Base-by-base conservation (phyloP, 2,797 vertebrate genomes). In the Coracias cyanogaster region DNA sequence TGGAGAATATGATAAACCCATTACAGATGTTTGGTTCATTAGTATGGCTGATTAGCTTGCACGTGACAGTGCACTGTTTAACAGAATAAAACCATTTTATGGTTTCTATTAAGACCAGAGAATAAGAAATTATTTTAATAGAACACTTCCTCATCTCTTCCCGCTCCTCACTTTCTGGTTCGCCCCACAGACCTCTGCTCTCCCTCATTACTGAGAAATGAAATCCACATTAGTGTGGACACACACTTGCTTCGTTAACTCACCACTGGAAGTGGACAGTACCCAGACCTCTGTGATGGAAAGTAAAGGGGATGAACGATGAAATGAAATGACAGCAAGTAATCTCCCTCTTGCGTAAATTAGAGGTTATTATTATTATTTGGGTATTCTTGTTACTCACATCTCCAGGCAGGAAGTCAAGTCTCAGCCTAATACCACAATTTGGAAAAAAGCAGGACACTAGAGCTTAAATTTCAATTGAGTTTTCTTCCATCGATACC, bases 1-100 rank as follows among this genome's bases (percentile, higher is more conserved):
- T 81, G 82, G 85, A 96, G 93, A 85, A 43, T 70, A 51, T 2
- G 65, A 93, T 76, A 84, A 96, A 94, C 82, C 58, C 73, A 88
- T 29, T 52, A 35, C 84, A 94, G 93, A 94, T 82, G 89, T 70
- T 96, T 95, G 93, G 79, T 57, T 94, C 78, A 88, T 96, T 83
- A 94, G 70, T n/a, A 49, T 28, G 51, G 86, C 89, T 95, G 95
- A 97, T 96, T 89, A 96, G 74, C 24, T 61, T 84, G 86, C 77
- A 90, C 54, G 17, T 31, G 57, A 85, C 81, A 86, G 41, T 28
- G 74, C 49, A 79, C 55, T 25, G 24, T 45, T 57, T 43, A 82
- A 85, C 43, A 65, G 24, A 76, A 89, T 22, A 7, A 4, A 87
- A 73, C 15, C 12, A 49, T 82, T 83, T 81, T 31, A 66, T 26